Percentiles rank a stretch among this genome's conserved stretches.
phyloP scores from a whole-genome alignment of 2,888 invertebrate species.

The Temnothorax ravouxi region DNA sequence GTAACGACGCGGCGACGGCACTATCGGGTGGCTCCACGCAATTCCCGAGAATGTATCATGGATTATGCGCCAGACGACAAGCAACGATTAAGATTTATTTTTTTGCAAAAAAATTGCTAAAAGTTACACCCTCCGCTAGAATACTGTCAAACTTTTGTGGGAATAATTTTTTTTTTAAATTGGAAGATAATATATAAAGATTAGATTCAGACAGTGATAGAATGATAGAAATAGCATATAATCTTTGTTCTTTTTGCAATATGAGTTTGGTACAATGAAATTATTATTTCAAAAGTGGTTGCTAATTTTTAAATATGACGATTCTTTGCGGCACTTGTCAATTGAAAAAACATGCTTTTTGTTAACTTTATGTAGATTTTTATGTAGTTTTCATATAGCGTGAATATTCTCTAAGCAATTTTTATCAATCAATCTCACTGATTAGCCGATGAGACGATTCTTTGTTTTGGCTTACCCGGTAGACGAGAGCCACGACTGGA shows the following conservation, averaged over 20 bases:
- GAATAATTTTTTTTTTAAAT: not conserved
- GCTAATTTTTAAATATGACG: not conserved
- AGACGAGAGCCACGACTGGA: constrained; percentile 50
- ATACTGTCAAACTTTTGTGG: not conserved
- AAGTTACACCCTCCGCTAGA: not conserved
- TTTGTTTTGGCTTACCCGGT: constrained; percentile 22
- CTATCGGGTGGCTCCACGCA: constrained; percentile 31
- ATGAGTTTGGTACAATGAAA: not conserved
- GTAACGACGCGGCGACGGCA: constrained; percentile 17
- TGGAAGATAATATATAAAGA: not conserved
- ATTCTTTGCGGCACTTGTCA: not conserved
- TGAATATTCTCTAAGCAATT: not conserved
- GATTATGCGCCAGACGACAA: not conserved
- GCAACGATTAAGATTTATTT: not conserved
- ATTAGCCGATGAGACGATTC: not conserved
- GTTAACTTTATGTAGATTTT: not conserved
- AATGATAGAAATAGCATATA: not conserved
- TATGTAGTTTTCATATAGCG: not conserved
- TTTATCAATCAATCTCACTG: not conserved
- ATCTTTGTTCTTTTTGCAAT: not conserved
- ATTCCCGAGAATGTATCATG: not conserved
- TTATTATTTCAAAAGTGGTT: not conserved
- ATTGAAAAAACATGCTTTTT: not conserved
- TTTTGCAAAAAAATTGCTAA: not conserved
- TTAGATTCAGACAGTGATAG: not conserved